phyloP scores from a whole-genome alignment of 2,888 invertebrate species.

The Graphium colonna region DNA sequence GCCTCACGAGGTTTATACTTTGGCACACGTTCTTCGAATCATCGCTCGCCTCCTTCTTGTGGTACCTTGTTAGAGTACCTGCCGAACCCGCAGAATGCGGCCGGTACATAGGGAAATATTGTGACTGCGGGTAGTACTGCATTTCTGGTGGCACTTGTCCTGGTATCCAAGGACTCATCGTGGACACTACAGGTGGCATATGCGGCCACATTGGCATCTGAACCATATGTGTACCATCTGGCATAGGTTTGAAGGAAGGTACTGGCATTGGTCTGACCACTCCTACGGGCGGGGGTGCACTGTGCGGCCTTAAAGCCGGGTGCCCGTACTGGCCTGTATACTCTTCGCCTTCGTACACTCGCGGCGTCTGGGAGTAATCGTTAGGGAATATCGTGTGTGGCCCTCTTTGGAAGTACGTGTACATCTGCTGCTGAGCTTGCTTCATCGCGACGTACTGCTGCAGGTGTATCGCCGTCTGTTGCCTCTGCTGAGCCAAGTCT shows the following conservation, averaged over 20 bases:
- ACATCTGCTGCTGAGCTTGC: constrained; percentile 76
- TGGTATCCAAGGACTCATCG: constrained; percentile 62
- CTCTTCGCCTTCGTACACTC: constrained; percentile 63
- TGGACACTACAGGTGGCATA: constrained; percentile 59
- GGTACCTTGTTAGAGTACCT: constrained; percentile 69
- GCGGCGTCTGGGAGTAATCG: constrained; percentile 52
- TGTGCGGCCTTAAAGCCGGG: constrained; percentile 60
- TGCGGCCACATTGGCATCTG: constrained; percentile 71
- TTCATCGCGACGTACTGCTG: constrained; percentile 78
- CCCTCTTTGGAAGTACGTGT: constrained; percentile 63
- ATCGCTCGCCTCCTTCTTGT: constrained; percentile 58
- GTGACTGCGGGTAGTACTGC: constrained; percentile 71
- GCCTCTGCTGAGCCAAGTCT: constrained; percentile 66
- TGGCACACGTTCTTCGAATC: constrained; percentile 72
- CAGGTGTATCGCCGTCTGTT: constrained; percentile 71
- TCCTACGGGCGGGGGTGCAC: constrained; percentile 61
- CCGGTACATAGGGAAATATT: constrained; percentile 69
- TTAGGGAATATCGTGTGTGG: constrained; percentile 70
- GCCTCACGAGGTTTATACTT: constrained; percentile 75
- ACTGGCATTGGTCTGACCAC: constrained; percentile 59
- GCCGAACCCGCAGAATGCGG: constrained; percentile 72
- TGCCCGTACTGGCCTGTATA: constrained; percentile 57
- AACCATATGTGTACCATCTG: constrained; percentile 61
- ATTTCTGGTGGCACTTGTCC: constrained; percentile 61
- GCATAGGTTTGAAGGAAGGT: constrained; percentile 47